phyloP scores from a whole-genome alignment of 1,140 invertebrate genomes.

The Brachionus sp. region DNA sequence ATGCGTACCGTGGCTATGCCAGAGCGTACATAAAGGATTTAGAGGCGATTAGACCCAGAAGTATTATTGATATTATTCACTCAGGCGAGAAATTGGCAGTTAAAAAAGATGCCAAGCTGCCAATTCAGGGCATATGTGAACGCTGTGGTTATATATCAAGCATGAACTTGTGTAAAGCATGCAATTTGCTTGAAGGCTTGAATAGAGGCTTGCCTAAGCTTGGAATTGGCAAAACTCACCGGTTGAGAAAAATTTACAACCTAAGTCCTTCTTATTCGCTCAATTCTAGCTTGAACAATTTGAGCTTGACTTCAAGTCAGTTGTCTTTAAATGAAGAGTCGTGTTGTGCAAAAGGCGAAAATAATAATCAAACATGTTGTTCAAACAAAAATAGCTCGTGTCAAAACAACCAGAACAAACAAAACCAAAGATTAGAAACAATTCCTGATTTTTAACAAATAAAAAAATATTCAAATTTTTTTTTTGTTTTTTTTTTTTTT shows the following conservation, averaged over 20 bases:
- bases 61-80: conserved; percentile 68
- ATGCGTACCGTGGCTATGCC: conserved; percentile 91
- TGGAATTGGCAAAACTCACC: conserved; percentile 46
- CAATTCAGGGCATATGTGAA: conserved; percentile 70
- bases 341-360: not conserved
- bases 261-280: conserved; percentile 41
- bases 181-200: conserved; percentile 86
- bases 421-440: not conserved
- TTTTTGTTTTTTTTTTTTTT: not conserved
- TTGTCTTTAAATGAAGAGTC: not conserved
- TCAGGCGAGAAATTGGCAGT: conserved; percentile 57
- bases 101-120: conserved; percentile 75
- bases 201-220: conserved; percentile 80
- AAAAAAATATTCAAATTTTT: not conserved
- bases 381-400: not conserved
- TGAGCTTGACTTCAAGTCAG: conserved; percentile 20
- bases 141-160: conserved; percentile 92
- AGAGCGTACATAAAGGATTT: conserved; percentile 88
- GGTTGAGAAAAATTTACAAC: conserved; percentile 29
- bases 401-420: not conserved
- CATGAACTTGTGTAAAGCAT: conserved; percentile 92
- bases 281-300: conserved; percentile 33
- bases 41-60: conserved; percentile 84
- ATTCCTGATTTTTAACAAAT: conserved; percentile 19
- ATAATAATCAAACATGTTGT: not conserved